Conservation (phyloP, 2,888 invertebrate genomes). For the Pasiphila rectangulata region DNA sequence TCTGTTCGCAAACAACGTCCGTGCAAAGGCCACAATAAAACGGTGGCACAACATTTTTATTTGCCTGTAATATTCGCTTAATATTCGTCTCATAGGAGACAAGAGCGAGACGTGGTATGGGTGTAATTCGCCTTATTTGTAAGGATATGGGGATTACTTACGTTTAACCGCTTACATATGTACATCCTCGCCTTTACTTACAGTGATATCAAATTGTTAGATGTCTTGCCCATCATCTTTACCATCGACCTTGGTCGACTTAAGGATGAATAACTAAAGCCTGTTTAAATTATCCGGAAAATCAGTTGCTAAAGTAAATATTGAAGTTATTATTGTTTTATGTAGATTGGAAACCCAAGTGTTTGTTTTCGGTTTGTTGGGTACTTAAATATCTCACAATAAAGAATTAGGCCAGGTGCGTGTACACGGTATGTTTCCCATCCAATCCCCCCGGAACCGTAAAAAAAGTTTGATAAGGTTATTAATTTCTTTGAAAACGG, state of each 20-base stretch:
- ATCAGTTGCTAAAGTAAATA: background rate
- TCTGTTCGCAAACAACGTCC: conserved; percentile 1
- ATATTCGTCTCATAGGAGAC: conserved; percentile 69
- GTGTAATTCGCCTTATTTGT: conserved; percentile 43
- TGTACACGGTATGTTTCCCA: too few species aligned
- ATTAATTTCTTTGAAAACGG: too few species aligned
- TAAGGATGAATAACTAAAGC: too few species aligned
- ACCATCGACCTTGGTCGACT: too few species aligned
- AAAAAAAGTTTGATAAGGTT: too few species aligned
- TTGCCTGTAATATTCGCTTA: conserved; percentile 65
- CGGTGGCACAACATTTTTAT: conserved; percentile 50
- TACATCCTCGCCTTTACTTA: background rate
- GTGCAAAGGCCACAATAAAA: conserved; percentile 19
- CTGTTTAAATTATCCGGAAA: background rate
- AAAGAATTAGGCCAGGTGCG: too few species aligned
- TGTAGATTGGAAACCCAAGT: too few species aligned
- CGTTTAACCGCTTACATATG: background rate
- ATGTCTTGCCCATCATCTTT: too few species aligned
- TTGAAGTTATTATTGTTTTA: background rate
- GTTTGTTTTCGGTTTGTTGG: too few species aligned
- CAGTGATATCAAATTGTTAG: background rate
- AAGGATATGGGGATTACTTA: conserved; percentile 19
- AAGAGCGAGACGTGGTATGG: conserved; percentile 57
- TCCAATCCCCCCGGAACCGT: too few species aligned
- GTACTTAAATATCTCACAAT: too few species aligned